Percentiles rank a stretch among this genome's conserved stretches.
Conservation (phyloP, 2,113 vertebrate species). For the Forbesichthys agassizii region DNA sequence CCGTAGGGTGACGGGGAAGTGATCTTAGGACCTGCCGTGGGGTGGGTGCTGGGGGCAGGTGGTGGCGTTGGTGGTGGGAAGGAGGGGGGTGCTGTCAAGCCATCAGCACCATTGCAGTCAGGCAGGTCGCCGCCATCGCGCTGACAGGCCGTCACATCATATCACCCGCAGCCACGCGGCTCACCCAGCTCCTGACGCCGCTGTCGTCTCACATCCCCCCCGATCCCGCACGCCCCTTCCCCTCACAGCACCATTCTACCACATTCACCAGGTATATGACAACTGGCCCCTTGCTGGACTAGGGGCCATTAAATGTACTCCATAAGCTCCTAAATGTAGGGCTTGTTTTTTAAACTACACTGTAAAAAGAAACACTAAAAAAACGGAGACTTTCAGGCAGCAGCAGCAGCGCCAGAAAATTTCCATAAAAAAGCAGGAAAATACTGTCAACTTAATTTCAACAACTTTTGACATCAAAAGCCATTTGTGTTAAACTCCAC, state of each 20-base stretch:
- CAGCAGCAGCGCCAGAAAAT: no score
- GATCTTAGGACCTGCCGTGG: slow-evolving; percentile 23
- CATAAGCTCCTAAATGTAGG: neutral
- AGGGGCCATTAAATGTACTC: slow-evolving; percentile 7
- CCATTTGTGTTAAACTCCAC: no score
- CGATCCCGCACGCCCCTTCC: slow-evolving; percentile 15
- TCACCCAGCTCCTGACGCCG: slow-evolving; percentile 68
- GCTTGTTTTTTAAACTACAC: slow-evolving; percentile 18
- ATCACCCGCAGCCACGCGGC: slow-evolving; percentile 69
- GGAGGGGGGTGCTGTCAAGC: slow-evolving; percentile 28
- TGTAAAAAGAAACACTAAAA: no score
- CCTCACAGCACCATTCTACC: no score
- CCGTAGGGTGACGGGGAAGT: slow-evolving; percentile 14
- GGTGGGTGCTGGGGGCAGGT: neutral
- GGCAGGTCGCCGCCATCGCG: slow-evolving; percentile 60
- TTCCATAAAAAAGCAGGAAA: no score
- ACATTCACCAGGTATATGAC: slow-evolving; percentile 15
- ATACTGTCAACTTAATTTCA: no score
- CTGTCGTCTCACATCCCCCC: slow-evolving; percentile 71
- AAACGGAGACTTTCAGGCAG: no score
- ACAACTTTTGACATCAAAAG: no score
- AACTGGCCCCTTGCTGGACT: slow-evolving; percentile 24
- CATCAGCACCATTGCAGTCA: slow-evolving; percentile 46
- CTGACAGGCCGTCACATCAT: slow-evolving; percentile 76
- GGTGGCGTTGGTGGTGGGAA: slow-evolving; percentile 4